Evolutionary conservation across 2,888 invertebrate genomes (phyloP).

Genomic region (Dynastes tityus): DNA sequence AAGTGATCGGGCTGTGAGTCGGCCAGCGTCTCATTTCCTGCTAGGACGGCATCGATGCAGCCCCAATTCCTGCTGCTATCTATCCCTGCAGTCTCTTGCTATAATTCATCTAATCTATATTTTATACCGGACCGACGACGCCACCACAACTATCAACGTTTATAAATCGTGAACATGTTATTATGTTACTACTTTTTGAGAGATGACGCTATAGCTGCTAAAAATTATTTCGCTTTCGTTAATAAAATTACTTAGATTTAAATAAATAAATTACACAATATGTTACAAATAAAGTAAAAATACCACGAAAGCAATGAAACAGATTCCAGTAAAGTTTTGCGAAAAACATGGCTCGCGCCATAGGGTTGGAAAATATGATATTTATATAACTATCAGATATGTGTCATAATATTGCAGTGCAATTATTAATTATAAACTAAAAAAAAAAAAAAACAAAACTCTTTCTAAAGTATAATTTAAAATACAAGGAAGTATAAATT

Average conservation of each 20-base stretch:
- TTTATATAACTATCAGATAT: too few species aligned
- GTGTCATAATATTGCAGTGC: too few species aligned
- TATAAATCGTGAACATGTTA: constrained; percentile 37
- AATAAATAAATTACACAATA: too few species aligned
- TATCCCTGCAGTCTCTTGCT: constrained; percentile 56
- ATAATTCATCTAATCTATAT: constrained; percentile 58
- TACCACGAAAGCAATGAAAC: too few species aligned
- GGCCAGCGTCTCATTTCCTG: constrained; percentile 63
- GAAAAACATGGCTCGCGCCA: too few species aligned
- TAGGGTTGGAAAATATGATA: too few species aligned
- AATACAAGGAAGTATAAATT: too few species aligned
- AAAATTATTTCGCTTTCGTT: not conserved
- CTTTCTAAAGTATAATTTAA: too few species aligned
- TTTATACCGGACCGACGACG: constrained; percentile 44
- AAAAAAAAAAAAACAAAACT: too few species aligned
- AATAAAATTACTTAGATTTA: not conserved
- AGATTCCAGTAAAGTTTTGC: too few species aligned
- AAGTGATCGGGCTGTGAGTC: constrained; percentile 64
- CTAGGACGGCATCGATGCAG: constrained; percentile 54
- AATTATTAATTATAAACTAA: too few species aligned
- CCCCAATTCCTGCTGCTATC: constrained; percentile 56
- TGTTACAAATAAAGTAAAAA: too few species aligned
- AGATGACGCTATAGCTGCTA: constrained; percentile 9
- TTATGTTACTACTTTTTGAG: constrained; percentile 22
- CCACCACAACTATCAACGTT: constrained; percentile 32